These are phyloP conservation scores for Xylophagus ater DNA, from an alignment of 2,888 invertebrate genomes.

Conservation along the genomic window DNA sequence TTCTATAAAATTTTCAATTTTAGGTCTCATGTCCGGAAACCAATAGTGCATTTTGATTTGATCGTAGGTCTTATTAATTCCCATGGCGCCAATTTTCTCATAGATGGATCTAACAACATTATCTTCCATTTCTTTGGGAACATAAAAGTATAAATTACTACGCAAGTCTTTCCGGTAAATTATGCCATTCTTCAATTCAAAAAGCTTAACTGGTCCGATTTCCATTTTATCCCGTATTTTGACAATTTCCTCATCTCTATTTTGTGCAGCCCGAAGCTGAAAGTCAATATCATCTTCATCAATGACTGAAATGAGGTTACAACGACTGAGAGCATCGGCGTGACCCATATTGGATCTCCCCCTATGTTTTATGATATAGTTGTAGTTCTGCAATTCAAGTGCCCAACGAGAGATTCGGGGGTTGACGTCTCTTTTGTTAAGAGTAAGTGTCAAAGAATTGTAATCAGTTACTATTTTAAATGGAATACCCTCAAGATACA, in stretches of 20 bases:
- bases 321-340: too few species aligned
- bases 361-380: too few species aligned
- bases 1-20: slow-evolving; percentile 7
- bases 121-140: slow-evolving; percentile 15
- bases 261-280: too few species aligned
- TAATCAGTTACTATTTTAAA: too few species aligned
- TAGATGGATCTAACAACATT: slow-evolving; percentile 14
- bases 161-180: slow-evolving; percentile 10
- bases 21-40: slow-evolving; percentile 12
- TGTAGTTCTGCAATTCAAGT: too few species aligned
- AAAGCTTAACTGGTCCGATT: neutral
- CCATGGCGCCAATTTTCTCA: slow-evolving; percentile 14
- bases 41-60: slow-evolving; percentile 14
- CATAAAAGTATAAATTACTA: slow-evolving; percentile 12
- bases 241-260: neutral
- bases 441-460: too few species aligned
- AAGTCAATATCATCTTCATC: too few species aligned
- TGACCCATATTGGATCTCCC: too few species aligned
- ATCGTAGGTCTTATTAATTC: slow-evolving; percentile 11
- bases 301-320: too few species aligned
- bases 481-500: too few species aligned
- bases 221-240: neutral
- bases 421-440: too few species aligned
- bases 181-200: slow-evolving; percentile 11
- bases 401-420: too few species aligned